Evolutionary conservation across 1,140 invertebrate species (phyloP).

Genomic region (Ceratosolen solmsi): DNA sequence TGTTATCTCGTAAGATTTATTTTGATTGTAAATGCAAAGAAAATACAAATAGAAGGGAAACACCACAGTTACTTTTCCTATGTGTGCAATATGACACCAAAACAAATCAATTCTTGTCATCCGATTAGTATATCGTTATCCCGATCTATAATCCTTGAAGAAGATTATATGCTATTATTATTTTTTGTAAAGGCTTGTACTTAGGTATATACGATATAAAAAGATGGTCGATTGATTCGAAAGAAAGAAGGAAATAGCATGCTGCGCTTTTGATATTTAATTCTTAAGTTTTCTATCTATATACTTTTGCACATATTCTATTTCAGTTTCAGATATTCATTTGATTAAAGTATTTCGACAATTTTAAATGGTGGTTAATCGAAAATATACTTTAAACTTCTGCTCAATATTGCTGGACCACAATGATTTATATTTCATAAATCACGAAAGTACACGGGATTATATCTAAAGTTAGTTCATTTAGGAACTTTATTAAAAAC

Average conservation of each 20-base stretch:
- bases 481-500: too few species aligned
- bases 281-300: not conserved
- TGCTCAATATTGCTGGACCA: not conserved
- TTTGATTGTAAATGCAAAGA: not conserved
- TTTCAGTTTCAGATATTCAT: not conserved
- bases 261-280: not conserved
- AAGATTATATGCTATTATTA: constrained; percentile 47
- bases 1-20: constrained; percentile 1
- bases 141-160: constrained; percentile 25
- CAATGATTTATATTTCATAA: too few species aligned
- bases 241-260: not conserved
- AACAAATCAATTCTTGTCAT: constrained; percentile 37
- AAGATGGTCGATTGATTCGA: not conserved
- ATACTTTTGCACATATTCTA: not conserved
- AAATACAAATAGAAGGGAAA: constrained; percentile 13
- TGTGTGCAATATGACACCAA: constrained; percentile 26
- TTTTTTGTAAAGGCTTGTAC: not conserved
- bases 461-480: too few species aligned
- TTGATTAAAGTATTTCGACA: not conserved
- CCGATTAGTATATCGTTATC: constrained; percentile 33
- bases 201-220: not conserved
- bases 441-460: too few species aligned
- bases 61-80: not conserved
- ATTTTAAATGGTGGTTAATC: not conserved
- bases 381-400: not conserved